Base-by-base conservation (phyloP, 2,888 invertebrate species). In the Cordilura impudica region DNA sequence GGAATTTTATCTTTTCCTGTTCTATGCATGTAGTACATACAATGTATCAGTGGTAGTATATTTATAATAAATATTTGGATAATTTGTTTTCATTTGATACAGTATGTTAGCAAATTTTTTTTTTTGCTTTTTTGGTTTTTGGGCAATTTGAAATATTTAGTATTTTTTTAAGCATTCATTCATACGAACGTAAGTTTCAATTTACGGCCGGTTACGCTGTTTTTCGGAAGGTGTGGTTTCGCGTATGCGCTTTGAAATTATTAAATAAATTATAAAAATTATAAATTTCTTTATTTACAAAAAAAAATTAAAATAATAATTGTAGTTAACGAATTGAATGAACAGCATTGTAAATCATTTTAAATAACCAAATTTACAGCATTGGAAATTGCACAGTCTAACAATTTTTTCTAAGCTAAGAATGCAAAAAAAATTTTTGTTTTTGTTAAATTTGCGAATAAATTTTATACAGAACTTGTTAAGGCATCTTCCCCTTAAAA, bases 1-100 rank as follows among this genome's bases (percentile, higher is more conserved):
- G 39, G 70, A 71, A 74, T 67, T 43, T 58, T 19, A 23, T 70
- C 49, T 79, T 74, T 79, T 78, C 70, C 78, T 78, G 53, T 78
- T 51, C 53, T 51, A 39, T 47, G 43, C 39, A 66, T 35, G 51
- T 23, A 61, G 26, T 18, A 43, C 39, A 12, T 8, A 49, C 16
- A 29, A 45, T 6, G 29, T 45, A 51, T 4, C 53, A 53, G 45
- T 18, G 23, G 14, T 35, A 19, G 51, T 69, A 60, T 77, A 58
- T 66, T 71, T 71, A 66, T 61, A 26, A 71, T 66, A 61, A 76
- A 53, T 47, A 70, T 35, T 61, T 56, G 16, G 10, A 69, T 69
- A 53, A 58, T 69, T 76, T 65, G 51, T 47, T 67, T 69, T 72
- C 10, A 61, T 60, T 60, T 72, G 10, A 7, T 39, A 69, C 29